Evolutionary conservation across 2,888 invertebrate species (phyloP), one percentile per base, ranked within the genome.

Genomic region (Acleris holmiana): DNA sequence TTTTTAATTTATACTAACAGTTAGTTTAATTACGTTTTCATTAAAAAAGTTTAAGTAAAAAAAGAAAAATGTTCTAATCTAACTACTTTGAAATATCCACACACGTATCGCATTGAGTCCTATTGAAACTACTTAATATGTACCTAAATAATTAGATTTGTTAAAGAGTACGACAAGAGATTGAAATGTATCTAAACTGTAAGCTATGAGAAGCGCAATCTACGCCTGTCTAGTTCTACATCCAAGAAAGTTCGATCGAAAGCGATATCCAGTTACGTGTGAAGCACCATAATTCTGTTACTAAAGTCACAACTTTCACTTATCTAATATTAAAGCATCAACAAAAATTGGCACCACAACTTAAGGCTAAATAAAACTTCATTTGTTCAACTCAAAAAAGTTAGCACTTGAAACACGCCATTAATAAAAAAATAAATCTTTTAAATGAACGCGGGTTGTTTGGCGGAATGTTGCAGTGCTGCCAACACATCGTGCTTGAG

Each of bases 401-500:
- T 40, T 17, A 15, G 10, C n/a, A 25, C 46, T 18, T 5, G 46
- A 44, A 48, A 29, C 35, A 50, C 53, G 41, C 49, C 48, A 41
- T 55, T 46, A 19, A 54, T 44, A 62, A 17, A n/a, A 68, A 55
- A 40, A 21, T 21, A 71, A 63, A 54, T 75, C 1, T 2, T 23
- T 91, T 82, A 94, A 77, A 94, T 94, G 75, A 90, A 95, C 68
- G 95, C 95, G 58, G 96, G 95, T 76, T 96, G 97, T 74, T 96
- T 96, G 78, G 97, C 96, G 75, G 97, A 97, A 87, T 97, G 97
- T 80, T 97, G 97, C 40, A 98, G 93, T 17, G 98, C 98, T 29
- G 98, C 98, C 51, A 98, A 89, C 4, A 97, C 95, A 77, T 98
- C 98, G 77, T 97, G 97, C 83, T 98, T 98, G 82, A 97, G 96